Conservation (phyloP, 1,140 invertebrate species). For the Gonatopus flavifemur region DNA sequence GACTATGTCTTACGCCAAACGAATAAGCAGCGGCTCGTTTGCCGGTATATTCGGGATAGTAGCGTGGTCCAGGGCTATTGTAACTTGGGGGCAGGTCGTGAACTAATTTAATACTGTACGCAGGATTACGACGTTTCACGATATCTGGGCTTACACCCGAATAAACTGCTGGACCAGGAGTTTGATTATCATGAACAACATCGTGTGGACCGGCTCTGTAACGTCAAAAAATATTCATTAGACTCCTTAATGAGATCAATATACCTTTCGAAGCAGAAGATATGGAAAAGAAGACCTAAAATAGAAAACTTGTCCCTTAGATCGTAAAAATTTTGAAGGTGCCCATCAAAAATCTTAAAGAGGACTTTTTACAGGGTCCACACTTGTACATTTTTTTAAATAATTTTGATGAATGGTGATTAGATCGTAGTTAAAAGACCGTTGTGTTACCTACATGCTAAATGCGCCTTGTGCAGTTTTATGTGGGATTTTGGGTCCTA, state of each 20-base stretch:
- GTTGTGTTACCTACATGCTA: conserved; percentile 46
- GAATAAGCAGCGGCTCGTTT: conserved; percentile 41
- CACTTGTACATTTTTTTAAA: too few species aligned
- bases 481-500: conserved; percentile 48
- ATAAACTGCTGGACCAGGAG: conserved; percentile 49
- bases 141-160: conserved; percentile 23
- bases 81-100: conserved; percentile 5
- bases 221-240: too few species aligned
- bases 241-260: too few species aligned
- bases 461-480: conserved; percentile 45
- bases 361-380: too few species aligned
- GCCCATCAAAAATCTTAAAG: too few species aligned
- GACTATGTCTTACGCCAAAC: conserved; percentile 48
- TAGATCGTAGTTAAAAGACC: too few species aligned
- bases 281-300: too few species aligned
- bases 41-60: conserved; percentile 26
- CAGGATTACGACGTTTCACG: conserved; percentile 38
- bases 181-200: conserved; percentile 1
- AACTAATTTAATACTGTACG: conserved; percentile 38
- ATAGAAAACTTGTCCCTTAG: too few species aligned
- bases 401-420: too few species aligned
- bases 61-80: conserved; percentile 40
- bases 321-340: too few species aligned
- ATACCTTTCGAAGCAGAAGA: too few species aligned
- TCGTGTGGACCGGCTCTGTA: conserved; percentile 14